Conservation (phyloP, 2,888 invertebrate genomes). For the Mylabris sibirica region DNA sequence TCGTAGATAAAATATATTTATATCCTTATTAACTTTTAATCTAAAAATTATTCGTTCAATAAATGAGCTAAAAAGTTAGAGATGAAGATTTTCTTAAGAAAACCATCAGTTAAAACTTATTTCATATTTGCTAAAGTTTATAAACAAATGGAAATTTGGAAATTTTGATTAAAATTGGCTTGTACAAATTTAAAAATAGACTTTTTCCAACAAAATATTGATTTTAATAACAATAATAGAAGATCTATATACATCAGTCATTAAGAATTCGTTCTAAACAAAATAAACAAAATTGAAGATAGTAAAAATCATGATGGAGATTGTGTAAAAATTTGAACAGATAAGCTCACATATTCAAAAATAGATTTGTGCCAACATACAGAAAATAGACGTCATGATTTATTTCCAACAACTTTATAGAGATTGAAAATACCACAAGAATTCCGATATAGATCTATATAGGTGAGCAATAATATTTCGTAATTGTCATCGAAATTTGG, state of each 20-base stretch:
- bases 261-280: neutral
- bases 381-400: constrained; percentile 1
- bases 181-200: neutral
- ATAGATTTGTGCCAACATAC: constrained; percentile 11
- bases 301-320: neutral
- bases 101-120: no score
- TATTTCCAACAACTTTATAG: constrained; percentile 7
- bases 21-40: no score
- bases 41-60: no score
- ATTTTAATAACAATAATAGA: neutral
- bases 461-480: neutral
- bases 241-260: neutral
- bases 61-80: no score
- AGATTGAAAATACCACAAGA: neutral
- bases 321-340: neutral
- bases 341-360: constrained; percentile 5
- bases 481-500: neutral
- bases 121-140: no score
- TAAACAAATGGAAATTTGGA: no score
- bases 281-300: neutral
- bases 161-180: neutral
- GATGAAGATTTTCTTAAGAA: no score
- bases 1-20: no score
- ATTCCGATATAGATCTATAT: neutral
- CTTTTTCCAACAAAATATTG: neutral